These are phyloP conservation scores for Paracentrotus lividus DNA, from an alignment of 53 echinoderm and acorn worm genomes.

Conservation along the genomic window DNA sequence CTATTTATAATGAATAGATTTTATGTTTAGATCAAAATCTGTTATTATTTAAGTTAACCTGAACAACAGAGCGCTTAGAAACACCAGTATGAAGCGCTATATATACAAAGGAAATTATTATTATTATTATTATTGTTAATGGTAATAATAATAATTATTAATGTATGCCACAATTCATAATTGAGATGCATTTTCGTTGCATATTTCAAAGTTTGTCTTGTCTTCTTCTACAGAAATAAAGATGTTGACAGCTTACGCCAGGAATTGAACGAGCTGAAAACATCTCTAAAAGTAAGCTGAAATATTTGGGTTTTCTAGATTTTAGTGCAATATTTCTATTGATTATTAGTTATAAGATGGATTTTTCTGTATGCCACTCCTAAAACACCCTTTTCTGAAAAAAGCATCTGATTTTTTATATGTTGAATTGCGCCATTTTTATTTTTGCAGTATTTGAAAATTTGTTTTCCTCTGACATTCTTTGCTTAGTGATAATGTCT, in stretches of 20 bases:
- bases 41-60: too few species aligned
- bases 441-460: not conserved
- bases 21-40: too few species aligned
- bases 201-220: not conserved
- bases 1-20: too few species aligned
- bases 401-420: not conserved
- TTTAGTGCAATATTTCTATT: not conserved
- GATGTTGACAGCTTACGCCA: conserved; percentile 85
- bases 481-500: not conserved
- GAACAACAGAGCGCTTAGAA: too few species aligned
- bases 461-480: not conserved
- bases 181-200: too few species aligned
- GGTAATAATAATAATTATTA: too few species aligned
- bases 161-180: too few species aligned
- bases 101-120: too few species aligned
- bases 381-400: too few species aligned
- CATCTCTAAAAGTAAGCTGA: conserved; percentile 87
- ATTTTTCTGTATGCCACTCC: too few species aligned
- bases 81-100: too few species aligned
- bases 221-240: conserved; percentile 73
- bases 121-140: too few species aligned
- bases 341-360: not conserved
- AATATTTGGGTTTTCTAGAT: not conserved
- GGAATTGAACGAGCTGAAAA: conserved; percentile 87
- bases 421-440: not conserved